phyloP scores from a whole-genome alignment of 2,797 vertebrate genomes.

The Gouania willdenowi region DNA sequence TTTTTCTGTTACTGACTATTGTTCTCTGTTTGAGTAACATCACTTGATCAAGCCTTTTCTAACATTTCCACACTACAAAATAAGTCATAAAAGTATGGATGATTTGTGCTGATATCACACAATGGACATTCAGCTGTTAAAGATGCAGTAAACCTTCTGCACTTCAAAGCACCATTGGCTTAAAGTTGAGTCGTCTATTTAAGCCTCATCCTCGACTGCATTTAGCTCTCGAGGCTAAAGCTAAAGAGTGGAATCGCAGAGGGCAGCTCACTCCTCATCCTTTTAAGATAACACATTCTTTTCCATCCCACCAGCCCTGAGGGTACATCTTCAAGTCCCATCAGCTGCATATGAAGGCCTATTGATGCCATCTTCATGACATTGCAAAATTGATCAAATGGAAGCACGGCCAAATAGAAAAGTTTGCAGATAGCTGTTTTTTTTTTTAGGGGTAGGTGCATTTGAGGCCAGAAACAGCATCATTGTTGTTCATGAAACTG shows the following conservation, averaged over 20 bases:
- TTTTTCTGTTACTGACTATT: no score
- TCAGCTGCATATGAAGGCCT: conserved; percentile 36
- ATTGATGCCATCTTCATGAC: conserved; percentile 55
- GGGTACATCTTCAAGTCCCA: conserved; percentile 24
- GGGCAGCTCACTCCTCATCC: conserved; percentile 29
- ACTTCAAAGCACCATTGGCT: no score
- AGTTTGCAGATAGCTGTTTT: conserved; percentile 5
- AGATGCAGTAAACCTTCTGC: no score
- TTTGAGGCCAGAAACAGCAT: conserved; percentile 31
- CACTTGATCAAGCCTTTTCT: no score
- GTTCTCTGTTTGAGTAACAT: no score
- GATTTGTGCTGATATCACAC: no score
- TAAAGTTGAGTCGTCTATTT: not conserved
- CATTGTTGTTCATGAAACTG: conserved; percentile 63
- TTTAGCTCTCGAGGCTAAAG: conserved; percentile 32
- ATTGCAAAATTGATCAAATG: conserved; percentile 42
- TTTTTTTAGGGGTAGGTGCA: conserved; percentile 10
- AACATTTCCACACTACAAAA: no score
- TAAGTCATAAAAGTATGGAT: no score
- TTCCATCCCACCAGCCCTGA: conserved; percentile 21
- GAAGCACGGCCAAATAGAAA: conserved; percentile 37
- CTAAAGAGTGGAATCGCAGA: no score
- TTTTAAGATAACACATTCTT: conserved; percentile 51
- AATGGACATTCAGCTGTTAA: no score
- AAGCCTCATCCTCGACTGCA: conserved; percentile 4